Conservation (phyloP, 2,888 invertebrate species). For the Drosophila nr. perissopoda region DNA sequence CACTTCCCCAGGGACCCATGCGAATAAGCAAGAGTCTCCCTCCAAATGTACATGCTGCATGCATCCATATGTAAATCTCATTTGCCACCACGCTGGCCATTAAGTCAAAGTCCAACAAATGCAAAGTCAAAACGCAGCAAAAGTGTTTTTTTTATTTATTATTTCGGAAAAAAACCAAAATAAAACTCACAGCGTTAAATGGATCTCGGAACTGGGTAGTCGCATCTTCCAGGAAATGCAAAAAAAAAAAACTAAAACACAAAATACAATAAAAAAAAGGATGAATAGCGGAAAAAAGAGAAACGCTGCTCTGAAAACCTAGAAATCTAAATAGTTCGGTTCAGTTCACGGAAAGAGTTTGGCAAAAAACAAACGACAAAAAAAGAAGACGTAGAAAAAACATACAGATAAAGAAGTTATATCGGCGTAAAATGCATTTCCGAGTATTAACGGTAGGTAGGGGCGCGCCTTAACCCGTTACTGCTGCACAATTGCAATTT, state of each 20-base stretch:
- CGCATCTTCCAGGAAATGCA: conserved; percentile 50
- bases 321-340: conserved; percentile 73
- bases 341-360: conserved; percentile 54
- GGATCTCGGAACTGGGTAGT: conserved; percentile 33
- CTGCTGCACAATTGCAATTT: conserved; percentile 71
- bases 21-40: not conserved
- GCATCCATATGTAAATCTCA: conserved; percentile 18
- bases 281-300: conserved; percentile 12
- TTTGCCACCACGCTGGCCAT: conserved; percentile 38
- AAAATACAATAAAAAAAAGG: conserved; percentile 15
- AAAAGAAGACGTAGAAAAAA: conserved; percentile 24
- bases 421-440: conserved; percentile 66
- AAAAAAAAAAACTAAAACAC: conserved; percentile 35
- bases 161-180: conserved; percentile 12
- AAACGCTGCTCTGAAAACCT: conserved; percentile 74
- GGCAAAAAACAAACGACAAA: conserved; percentile 22
- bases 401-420: conserved; percentile 36
- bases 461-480: conserved; percentile 62
- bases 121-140: conserved; percentile 73
- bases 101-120: conserved; percentile 73
- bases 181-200: conserved; percentile 46
- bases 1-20: conserved; percentile 19
- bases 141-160: conserved; percentile 19
- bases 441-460: conserved; percentile 56
- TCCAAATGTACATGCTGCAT: not conserved